These are phyloP conservation scores for Lochmaea capreae DNA, from an alignment of 2,888 invertebrate genomes.

Conservation along the genomic window DNA sequence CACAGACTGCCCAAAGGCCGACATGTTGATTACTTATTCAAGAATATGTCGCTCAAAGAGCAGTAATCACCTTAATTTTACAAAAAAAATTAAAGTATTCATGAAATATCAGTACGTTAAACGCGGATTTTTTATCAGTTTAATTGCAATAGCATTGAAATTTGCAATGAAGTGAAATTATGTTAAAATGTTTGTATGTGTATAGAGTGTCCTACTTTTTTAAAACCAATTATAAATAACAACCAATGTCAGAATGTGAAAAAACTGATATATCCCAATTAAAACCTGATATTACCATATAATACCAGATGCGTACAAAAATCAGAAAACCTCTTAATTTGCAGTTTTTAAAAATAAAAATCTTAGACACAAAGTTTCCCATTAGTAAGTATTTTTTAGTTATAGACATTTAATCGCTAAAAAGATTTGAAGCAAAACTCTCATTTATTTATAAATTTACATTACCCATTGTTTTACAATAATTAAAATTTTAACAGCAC, in stretches of 20 bases:
- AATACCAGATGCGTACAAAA: background rate
- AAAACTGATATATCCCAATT: background rate
- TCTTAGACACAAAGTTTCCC: background rate
- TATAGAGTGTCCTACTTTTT: constrained; percentile 21
- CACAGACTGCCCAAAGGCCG: constrained; percentile 27
- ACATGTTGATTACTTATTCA: constrained; percentile 36
- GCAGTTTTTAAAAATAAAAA: background rate
- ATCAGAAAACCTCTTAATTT: background rate
- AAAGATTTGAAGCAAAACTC: too few relatives aligned
- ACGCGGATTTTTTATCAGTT: constrained; percentile 32
- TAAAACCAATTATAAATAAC: constrained; percentile 11
- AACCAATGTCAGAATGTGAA: constrained; percentile 4
- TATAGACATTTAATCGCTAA: too few relatives aligned
- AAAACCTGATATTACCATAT: constrained; percentile 2
- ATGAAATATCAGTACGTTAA: constrained; percentile 19
- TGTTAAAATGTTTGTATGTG: constrained; percentile 25
- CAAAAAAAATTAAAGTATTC: constrained; percentile 19
- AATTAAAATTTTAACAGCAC: too few relatives aligned
- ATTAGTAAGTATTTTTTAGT: too few relatives aligned
- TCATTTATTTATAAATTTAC: too few relatives aligned
- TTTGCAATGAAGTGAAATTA: constrained; percentile 31
- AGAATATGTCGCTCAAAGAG: constrained; percentile 32
- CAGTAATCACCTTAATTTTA: constrained; percentile 31
- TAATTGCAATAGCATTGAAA: constrained; percentile 37
- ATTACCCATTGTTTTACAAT: too few relatives aligned